A percentile compares a stretch with the other conserved stretches of the same genome.
These are phyloP conservation scores for Ophthalmotilapia sp. DNA, from an alignment of 2,113 vertebrate genomes.

Conservation along the genomic window DNA sequence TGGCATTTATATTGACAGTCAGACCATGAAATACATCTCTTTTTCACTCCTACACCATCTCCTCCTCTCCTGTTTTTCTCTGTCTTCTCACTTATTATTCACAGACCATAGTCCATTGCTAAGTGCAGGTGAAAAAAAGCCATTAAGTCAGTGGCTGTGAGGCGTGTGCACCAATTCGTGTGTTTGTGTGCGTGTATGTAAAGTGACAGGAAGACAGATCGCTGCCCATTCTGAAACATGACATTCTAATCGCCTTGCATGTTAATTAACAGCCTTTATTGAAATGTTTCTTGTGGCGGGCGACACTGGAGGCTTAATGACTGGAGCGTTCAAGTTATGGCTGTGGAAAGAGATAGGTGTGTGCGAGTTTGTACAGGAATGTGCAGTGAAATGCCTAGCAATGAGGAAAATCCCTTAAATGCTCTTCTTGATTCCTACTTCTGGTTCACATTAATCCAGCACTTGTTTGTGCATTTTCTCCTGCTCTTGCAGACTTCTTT, in stretches of 20 bases:
- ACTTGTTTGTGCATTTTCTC: background rate
- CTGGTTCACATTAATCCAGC: background rate
- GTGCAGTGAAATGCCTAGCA: background rate
- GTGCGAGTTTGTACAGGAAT: background rate
- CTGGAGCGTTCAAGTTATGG: constrained; percentile 17
- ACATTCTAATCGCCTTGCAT: constrained; percentile 69
- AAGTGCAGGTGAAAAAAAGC: constrained; percentile 62
- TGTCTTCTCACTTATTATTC: constrained; percentile 58
- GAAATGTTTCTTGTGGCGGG: constrained; percentile 59
- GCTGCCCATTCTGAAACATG: constrained; percentile 67
- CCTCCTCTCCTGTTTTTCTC: constrained; percentile 8
- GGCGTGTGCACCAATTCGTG: background rate
- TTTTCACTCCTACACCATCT: background rate
- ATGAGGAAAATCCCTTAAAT: background rate
- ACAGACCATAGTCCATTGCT: constrained; percentile 41
- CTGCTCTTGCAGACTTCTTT: background rate
- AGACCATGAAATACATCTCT: constrained; percentile 40
- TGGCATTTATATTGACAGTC: constrained; percentile 48
- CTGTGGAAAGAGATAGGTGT: background rate
- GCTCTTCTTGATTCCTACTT: constrained; percentile 1
- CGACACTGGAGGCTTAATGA: constrained; percentile 61
- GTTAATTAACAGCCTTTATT: constrained; percentile 73
- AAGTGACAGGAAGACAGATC: constrained; percentile 73
- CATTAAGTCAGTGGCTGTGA: constrained; percentile 52
- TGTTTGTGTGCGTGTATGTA: background rate